Conservation (phyloP, 2,113 vertebrate genomes). For the Phalacrocorax pelagicus region DNA sequence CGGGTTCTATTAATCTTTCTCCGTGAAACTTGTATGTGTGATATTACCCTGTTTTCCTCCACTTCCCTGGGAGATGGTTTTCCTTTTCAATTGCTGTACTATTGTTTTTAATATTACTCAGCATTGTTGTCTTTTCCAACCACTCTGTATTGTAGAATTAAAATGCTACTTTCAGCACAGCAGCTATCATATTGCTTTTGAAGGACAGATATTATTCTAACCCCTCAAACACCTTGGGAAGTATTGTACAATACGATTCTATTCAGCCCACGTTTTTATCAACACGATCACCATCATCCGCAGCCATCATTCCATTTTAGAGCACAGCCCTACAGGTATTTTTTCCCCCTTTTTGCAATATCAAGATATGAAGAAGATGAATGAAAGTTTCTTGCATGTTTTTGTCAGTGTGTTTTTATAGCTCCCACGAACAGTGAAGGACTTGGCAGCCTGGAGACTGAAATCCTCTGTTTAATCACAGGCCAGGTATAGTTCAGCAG, state of each 20-base stretch:
- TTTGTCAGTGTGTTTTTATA: constrained; percentile 41
- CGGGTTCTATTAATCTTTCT: neutral
- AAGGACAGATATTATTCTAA: constrained; percentile 3
- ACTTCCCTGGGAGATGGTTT: neutral
- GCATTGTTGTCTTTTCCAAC: neutral
- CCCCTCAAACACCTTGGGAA: neutral
- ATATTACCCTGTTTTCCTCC: neutral
- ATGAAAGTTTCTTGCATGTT: constrained; percentile 37
- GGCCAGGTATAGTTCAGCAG: neutral
- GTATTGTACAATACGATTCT: constrained; percentile 1
- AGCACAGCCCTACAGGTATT: constrained; percentile 1
- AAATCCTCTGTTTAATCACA: constrained; percentile 62
- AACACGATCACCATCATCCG: neutral
- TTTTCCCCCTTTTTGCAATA: constrained; percentile 1
- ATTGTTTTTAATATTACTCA: neutral
- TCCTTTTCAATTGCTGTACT: neutral
- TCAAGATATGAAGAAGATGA: constrained; percentile 29
- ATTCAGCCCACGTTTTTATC: constrained; percentile 51
- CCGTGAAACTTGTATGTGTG: neutral
- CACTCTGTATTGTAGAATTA: neutral
- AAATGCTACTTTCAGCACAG: constrained; percentile 12
- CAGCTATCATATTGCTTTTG: neutral
- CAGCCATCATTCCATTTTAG: constrained; percentile 9
- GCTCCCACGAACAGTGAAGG: neutral
- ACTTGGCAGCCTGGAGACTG: constrained; percentile 39